These are phyloP conservation scores for Lapara coniferarum DNA, from an alignment of 2,888 invertebrate genomes.

Conservation along the genomic window DNA sequence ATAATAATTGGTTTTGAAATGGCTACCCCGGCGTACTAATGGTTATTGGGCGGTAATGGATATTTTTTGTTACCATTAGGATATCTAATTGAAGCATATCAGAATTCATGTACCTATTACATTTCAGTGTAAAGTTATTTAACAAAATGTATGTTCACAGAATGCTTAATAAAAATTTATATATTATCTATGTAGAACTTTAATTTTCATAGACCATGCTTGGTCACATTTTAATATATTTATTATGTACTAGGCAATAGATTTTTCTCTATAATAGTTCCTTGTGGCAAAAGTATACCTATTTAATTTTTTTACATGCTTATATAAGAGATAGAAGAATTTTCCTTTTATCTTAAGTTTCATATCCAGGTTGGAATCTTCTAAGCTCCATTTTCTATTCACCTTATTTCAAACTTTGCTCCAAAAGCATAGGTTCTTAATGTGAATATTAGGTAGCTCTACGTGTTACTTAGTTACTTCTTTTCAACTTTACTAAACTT, in stretches of 20 bases:
- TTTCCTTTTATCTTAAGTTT: no score
- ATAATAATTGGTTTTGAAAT: constrained; percentile 10
- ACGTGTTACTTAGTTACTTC: constrained; percentile 37
- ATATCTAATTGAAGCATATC: neutral
- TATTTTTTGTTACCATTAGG: neutral
- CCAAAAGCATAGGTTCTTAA: neutral
- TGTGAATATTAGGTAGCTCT: constrained; percentile 22
- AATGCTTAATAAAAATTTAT: no score
- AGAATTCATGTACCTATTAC: neutral
- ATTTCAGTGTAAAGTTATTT: no score
- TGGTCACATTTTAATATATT: no score
- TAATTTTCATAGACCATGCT: no score
- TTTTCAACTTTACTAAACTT: constrained; percentile 42
- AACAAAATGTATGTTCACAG: no score
- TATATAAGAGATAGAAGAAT: no score
- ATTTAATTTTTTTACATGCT: no score
- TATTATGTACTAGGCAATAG: no score
- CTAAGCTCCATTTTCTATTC: neutral
- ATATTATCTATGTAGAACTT: no score
- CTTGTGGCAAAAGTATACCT: no score
- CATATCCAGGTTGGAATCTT: neutral
- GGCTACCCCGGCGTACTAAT: neutral
- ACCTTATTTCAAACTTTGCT: neutral
- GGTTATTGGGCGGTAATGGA: constrained; percentile 4
- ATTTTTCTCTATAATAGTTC: no score